A percentile compares a stretch with the other conserved stretches of the same genome.
phyloP scores from a whole-genome alignment of 2,797 vertebrate genomes.

The Ctenochaetus hawaiiensis region DNA sequence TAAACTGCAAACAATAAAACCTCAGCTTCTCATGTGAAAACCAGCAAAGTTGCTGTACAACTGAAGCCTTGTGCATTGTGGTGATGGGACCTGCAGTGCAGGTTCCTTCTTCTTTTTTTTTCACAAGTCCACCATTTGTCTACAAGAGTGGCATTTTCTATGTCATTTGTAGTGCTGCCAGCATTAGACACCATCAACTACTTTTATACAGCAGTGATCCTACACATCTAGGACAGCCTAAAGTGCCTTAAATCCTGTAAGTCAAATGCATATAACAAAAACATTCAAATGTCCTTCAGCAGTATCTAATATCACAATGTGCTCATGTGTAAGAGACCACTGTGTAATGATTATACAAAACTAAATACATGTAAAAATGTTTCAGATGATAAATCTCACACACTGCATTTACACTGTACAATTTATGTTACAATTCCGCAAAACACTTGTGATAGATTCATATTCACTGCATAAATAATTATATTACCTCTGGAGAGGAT shows the following conservation, averaged over 20 bases:
- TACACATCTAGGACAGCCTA: slow-evolving; percentile 25
- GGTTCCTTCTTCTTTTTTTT: not conserved
- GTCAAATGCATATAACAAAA: slow-evolving; percentile 34
- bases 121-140: slow-evolving; percentile 3
- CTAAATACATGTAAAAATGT: slow-evolving; percentile 12
- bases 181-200: slow-evolving; percentile 10
- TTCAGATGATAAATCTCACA: slow-evolving; percentile 34
- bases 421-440: slow-evolving; percentile 16
- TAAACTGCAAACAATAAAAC: slow-evolving; percentile 7
- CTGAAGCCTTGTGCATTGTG: not conserved
- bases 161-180: not conserved
- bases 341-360: slow-evolving; percentile 48
- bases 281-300: slow-evolving; percentile 45
- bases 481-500: slow-evolving; percentile 35
- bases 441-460: not conserved
- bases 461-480: slow-evolving; percentile 36
- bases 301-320: slow-evolving; percentile 19
- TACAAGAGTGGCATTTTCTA: not conserved
- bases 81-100: not conserved
- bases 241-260: slow-evolving; percentile 32
- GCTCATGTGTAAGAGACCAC: slow-evolving; percentile 15
- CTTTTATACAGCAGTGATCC: slow-evolving; percentile 26
- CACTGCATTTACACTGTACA: slow-evolving; percentile 34
- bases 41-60: not conserved
- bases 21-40: not conserved